Conservation (phyloP, 2,113 vertebrate species). For the Salminus brasiliensis region DNA sequence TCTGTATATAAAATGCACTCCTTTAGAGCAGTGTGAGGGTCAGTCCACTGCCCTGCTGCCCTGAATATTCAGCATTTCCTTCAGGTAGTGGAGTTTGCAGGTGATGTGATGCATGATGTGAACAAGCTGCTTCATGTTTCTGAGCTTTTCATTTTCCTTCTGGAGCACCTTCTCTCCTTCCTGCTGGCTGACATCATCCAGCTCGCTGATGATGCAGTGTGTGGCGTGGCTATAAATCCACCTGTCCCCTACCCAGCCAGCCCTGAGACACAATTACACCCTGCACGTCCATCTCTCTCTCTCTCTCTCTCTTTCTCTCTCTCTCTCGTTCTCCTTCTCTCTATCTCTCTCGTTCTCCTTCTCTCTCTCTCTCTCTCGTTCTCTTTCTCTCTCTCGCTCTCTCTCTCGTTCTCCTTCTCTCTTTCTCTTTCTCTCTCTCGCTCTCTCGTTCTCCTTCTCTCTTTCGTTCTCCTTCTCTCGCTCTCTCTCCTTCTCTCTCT, state of each 20-base stretch:
- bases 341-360: neutral
- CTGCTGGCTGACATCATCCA: neutral
- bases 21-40: conserved; percentile 15
- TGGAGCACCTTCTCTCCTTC: neutral
- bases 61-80: neutral
- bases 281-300: neutral
- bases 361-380: neutral
- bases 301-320: neutral
- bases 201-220: neutral
- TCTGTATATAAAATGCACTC: conserved; percentile 46
- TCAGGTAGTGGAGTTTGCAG: neutral
- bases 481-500: neutral
- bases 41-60: neutral
- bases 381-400: neutral
- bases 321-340: neutral
- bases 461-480: too few relatives aligned
- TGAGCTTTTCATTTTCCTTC: neutral
- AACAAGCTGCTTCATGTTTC: neutral
- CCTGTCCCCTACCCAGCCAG: neutral
- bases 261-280: neutral
- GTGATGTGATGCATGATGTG: neutral
- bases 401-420: too few relatives aligned
- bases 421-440: too few relatives aligned
- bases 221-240: neutral
- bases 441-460: too few relatives aligned